These are phyloP conservation scores for Oryzias curvinotus DNA, from an alignment of 2,113 vertebrate species.

Conservation along the genomic window DNA sequence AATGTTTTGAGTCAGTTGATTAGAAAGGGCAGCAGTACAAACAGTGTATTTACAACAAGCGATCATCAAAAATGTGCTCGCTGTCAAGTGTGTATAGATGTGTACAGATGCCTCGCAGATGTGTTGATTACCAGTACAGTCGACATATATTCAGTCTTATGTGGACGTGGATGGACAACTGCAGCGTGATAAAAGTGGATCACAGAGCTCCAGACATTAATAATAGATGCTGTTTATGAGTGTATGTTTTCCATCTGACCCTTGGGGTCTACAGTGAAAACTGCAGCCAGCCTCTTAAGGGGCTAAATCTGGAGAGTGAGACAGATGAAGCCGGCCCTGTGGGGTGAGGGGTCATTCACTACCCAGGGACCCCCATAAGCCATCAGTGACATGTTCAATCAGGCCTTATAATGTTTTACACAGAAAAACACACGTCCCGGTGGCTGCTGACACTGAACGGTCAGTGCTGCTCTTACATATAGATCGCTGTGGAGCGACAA, in stretches of 20 bases:
- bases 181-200: slow-evolving; percentile 69
- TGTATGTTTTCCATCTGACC: slow-evolving; percentile 85
- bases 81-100: slow-evolving; percentile 30
- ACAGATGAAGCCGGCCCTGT: slow-evolving; percentile 66
- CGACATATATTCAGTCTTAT: slow-evolving; percentile 32
- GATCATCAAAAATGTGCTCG: slow-evolving; percentile 32
- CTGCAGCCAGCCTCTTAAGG: slow-evolving; percentile 69
- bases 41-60: slow-evolving; percentile 40
- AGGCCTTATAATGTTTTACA: slow-evolving; percentile 54
- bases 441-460: slow-evolving; percentile 30
- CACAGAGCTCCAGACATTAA: slow-evolving; percentile 74
- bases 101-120: slow-evolving; percentile 62
- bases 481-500: slow-evolving; percentile 29
- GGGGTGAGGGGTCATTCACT: slow-evolving; percentile 66
- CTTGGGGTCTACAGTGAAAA: slow-evolving; percentile 78
- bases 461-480: slow-evolving; percentile 25
- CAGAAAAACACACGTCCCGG: slow-evolving; percentile 35
- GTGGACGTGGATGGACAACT: slow-evolving; percentile 70
- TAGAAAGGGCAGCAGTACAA: slow-evolving; percentile 59
- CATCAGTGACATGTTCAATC: slow-evolving; percentile 79
- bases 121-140: slow-evolving; percentile 41
- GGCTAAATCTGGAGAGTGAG: slow-evolving; percentile 47
- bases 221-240: slow-evolving; percentile 87
- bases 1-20: slow-evolving; percentile 68
- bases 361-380: slow-evolving; percentile 71